Percentiles rank a stretch among this genome's conserved stretches.
phyloP scores from a whole-genome alignment of 2,113 vertebrate genomes.

The Myxocyprinus asiaticus region DNA sequence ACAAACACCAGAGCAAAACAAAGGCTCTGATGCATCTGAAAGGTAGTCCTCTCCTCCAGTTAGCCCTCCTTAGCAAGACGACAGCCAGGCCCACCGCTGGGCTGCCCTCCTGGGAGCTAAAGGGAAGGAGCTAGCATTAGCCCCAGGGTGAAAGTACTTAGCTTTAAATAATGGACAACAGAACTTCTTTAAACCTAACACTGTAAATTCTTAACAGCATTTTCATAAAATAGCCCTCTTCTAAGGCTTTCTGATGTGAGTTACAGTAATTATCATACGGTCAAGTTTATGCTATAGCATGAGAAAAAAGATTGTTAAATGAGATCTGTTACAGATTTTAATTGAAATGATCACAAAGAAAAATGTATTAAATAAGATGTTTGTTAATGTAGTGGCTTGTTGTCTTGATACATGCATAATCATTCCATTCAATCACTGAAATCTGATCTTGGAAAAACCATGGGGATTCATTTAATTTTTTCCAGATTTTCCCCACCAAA shows the following conservation, averaged over 20 bases:
- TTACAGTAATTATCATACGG: background rate
- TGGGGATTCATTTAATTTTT: no score
- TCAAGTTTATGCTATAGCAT: no score
- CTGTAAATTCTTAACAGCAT: background rate
- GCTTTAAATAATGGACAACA: conserved; percentile 1
- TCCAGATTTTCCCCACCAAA: no score
- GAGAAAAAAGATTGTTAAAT: no score
- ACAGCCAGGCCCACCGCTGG: conserved; percentile 45
- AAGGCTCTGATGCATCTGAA: conserved; percentile 53
- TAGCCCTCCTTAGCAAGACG: conserved; percentile 41
- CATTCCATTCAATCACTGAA: no score
- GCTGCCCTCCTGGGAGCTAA: conserved; percentile 31
- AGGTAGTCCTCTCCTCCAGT: conserved; percentile 32
- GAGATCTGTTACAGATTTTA: no score
- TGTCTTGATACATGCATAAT: no score
- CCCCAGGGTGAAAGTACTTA: conserved; percentile 28
- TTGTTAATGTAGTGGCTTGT: no score
- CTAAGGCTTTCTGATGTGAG: background rate
- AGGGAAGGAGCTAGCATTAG: conserved; percentile 44
- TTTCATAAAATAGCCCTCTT: background rate
- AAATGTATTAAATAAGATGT: no score
- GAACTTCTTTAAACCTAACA: background rate
- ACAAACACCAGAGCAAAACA: conserved; percentile 56
- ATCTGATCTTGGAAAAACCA: no score
- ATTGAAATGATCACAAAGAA: no score